phyloP scores from a whole-genome alignment of 2,888 invertebrate species.

The Mechanitis messenoides region DNA sequence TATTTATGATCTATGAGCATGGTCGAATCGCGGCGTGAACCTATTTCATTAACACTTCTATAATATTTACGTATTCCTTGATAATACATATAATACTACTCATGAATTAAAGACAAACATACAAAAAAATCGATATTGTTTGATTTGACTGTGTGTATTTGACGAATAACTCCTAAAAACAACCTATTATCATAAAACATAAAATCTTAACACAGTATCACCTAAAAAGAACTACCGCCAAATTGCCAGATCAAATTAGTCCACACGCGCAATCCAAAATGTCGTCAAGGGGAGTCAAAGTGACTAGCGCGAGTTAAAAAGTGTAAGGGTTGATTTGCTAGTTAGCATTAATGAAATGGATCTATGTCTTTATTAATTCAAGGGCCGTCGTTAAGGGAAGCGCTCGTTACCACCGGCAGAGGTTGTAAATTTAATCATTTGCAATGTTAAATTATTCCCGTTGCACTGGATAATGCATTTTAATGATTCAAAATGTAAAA shows the following conservation, averaged over 20 bases:
- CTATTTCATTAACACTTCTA: too few species aligned
- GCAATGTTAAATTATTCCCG: constrained; percentile 68
- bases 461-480: constrained; percentile 75
- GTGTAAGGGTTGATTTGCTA: constrained; percentile 33
- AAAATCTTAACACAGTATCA: background rate
- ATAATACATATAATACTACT: too few species aligned
- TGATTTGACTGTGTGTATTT: too few species aligned
- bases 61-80: too few species aligned
- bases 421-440: constrained; percentile 70
- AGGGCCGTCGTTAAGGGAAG: constrained; percentile 55
- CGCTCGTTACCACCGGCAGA: constrained; percentile 61
- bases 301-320: constrained; percentile 24
- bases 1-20: too few species aligned
- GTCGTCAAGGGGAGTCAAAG: constrained; percentile 10
- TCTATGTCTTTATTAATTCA: constrained; percentile 60
- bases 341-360: constrained; percentile 39
- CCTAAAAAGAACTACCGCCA: constrained; percentile 1
- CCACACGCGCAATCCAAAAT: background rate
- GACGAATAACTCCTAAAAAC: too few species aligned
- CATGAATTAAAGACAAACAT: too few species aligned
- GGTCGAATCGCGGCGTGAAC: too few species aligned
- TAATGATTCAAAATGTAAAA: constrained; percentile 72
- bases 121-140: too few species aligned
- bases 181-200: too few species aligned
- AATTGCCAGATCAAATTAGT: background rate